Evolutionary conservation across 2,113 vertebrate species (phyloP), one percentile per base, ranked within the genome.

Genomic region (Monarcha castaneiventris): DNA sequence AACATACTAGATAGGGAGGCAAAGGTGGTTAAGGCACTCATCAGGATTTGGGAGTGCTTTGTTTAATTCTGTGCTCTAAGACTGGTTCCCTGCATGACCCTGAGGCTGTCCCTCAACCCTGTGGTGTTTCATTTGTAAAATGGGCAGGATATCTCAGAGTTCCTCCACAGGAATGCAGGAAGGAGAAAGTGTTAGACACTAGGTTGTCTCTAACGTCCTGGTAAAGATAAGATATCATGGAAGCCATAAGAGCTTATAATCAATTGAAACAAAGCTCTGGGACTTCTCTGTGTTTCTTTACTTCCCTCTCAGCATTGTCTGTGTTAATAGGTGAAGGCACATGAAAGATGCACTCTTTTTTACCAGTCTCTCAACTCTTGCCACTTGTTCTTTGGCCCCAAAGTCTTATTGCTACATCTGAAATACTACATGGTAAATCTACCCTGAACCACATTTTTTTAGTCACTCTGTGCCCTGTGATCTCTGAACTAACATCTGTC

Each of bases 41-140:
- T 48, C 30, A 55, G 41, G 29, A 76, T 58, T 54, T 92, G 32
- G 48, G 77, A 92, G 82, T 59, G 58, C 41, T 84, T 64, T 88
- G 35, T 92, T 94, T 82, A 84, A 68, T 78, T 82, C 73, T 73
- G 26, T 89, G 35, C 56, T 92, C 64, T 61, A 49, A 80, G 30
- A 33, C 23, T 55, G 43, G 43, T 41, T 88, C 52, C 68, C 61
- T 78, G 44, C 7, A 26, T 91, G 87, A 95, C 91, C 89, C 81
- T 72, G 58, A 92, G 74, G 84, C 69, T 58, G 84, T 48, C 77
- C 85, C 69, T 94, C 87, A 94, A 91, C 91, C 91, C 87, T 61
- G 69, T 25, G 62, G 96, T 92, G 94, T 97, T 95, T 95, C 95
- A 94, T 95, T 94, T 97, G 80, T 58, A 41, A 92, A 94, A 89